Evolutionary conservation across 1,140 invertebrate genomes (phyloP).

Genomic region (Papilio glaucus): DNA sequence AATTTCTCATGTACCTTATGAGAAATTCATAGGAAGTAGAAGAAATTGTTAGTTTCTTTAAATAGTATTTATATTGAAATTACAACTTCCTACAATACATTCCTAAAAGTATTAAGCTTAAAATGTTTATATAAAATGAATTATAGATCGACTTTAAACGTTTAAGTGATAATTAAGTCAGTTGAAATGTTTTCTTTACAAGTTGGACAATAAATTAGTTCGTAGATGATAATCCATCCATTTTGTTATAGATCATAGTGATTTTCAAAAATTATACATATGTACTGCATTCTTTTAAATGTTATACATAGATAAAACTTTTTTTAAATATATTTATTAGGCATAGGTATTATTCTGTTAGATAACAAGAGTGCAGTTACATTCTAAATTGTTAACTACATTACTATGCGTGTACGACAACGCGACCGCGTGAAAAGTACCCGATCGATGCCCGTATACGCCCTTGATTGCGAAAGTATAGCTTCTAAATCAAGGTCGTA

Average conservation of each 20-base stretch:
- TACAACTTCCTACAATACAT: conserved; percentile 31
- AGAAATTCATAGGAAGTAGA: too few species aligned
- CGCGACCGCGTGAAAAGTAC: background rate
- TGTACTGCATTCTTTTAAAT: conserved; percentile 40
- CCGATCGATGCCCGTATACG: too few species aligned
- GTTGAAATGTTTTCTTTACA: conserved; percentile 39
- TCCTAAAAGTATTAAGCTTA: conserved; percentile 34
- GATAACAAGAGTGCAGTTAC: conserved; percentile 3
- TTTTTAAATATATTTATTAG: conserved; percentile 16
- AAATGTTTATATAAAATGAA: background rate
- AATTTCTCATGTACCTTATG: too few species aligned
- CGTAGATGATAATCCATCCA: conserved; percentile 56
- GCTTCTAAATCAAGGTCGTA: too few species aligned
- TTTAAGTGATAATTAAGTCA: conserved; percentile 17
- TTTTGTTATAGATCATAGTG: conserved; percentile 47
- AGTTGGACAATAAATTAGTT: conserved; percentile 56
- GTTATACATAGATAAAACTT: background rate
- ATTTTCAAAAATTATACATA: conserved; percentile 42
- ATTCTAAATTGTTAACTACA: background rate
- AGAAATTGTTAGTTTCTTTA: too few species aligned
- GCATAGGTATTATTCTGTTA: background rate
- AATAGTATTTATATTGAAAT: conserved; percentile 7
- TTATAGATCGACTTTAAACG: background rate
- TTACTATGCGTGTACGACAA: background rate
- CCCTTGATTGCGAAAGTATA: too few species aligned